A percentile compares a stretch with the other conserved stretches of the same genome.
phyloP scores from a whole-genome alignment of 2,888 invertebrate genomes.

The Brenthis daphne region DNA sequence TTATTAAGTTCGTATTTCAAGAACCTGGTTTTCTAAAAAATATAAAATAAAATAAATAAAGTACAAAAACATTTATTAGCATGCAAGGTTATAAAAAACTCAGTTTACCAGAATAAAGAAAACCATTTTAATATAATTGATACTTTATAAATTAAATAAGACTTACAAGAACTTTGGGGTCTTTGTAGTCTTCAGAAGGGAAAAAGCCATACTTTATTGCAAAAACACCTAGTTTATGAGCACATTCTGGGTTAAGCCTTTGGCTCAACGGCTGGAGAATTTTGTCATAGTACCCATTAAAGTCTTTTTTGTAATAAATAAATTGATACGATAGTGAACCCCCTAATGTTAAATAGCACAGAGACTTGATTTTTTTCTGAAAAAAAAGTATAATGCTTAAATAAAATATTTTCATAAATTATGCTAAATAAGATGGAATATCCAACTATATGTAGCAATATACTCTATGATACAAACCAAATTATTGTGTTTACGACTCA shows the following conservation, averaged over 20 bases:
- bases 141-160: constrained; percentile 25
- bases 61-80: background rate
- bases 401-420: background rate
- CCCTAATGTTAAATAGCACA: constrained; percentile 84
- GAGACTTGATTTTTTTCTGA: constrained; percentile 86
- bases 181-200: constrained; percentile 81
- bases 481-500: constrained; percentile 44
- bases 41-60: background rate
- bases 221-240: constrained; percentile 90
- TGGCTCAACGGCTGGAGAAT: constrained; percentile 87
- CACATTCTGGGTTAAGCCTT: constrained; percentile 89
- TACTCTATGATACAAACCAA: constrained; percentile 36
- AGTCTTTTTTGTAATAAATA: constrained; percentile 87
- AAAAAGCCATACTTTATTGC: constrained; percentile 89
- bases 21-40: constrained; percentile 84
- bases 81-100: background rate
- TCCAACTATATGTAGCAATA: too few relatives aligned
- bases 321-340: constrained; percentile 85
- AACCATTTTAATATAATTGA: background rate
- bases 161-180: constrained; percentile 85
- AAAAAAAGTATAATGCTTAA: constrained; percentile 45
- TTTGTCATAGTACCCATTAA: constrained; percentile 89
- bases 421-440: background rate
- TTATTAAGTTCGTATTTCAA: constrained; percentile 89
- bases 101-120: background rate